Evolutionary conservation across 1,140 invertebrate species (phyloP).

Genomic region (Schlechtendalia chinensis): DNA sequence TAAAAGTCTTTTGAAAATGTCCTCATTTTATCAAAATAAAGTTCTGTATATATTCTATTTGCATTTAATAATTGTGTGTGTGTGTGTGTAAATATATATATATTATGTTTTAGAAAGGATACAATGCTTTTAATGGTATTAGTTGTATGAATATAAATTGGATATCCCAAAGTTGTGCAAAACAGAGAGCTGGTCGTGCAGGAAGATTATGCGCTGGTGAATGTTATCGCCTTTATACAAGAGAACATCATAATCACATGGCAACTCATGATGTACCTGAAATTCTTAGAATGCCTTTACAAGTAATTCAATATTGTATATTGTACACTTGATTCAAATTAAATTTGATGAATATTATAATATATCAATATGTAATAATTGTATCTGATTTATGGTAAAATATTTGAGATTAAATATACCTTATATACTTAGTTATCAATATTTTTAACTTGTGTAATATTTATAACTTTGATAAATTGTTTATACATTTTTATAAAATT

Average conservation of each 20-base stretch:
- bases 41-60: too few relatives aligned
- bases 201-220: constrained; percentile 72
- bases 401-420: too few relatives aligned
- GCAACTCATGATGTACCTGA: constrained; percentile 62
- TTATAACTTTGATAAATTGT: too few relatives aligned
- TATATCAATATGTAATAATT: not conserved
- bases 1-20: too few relatives aligned
- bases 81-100: too few relatives aligned
- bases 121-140: constrained; percentile 54
- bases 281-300: constrained; percentile 63
- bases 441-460: too few relatives aligned
- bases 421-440: too few relatives aligned
- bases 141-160: constrained; percentile 56
- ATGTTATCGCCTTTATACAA: constrained; percentile 73
- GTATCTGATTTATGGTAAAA: too few relatives aligned
- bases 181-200: constrained; percentile 67
- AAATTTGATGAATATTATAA: not conserved
- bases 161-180: constrained; percentile 65
- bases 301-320: constrained; percentile 54
- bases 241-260: constrained; percentile 58
- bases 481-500: too few relatives aligned
- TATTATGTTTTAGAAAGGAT: constrained; percentile 51
- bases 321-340: too few relatives aligned
- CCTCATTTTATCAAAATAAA: too few relatives aligned
- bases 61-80: too few relatives aligned